These are phyloP conservation scores for Theocolax elegans DNA, from an alignment of 1,140 invertebrate species.

Conservation along the genomic window DNA sequence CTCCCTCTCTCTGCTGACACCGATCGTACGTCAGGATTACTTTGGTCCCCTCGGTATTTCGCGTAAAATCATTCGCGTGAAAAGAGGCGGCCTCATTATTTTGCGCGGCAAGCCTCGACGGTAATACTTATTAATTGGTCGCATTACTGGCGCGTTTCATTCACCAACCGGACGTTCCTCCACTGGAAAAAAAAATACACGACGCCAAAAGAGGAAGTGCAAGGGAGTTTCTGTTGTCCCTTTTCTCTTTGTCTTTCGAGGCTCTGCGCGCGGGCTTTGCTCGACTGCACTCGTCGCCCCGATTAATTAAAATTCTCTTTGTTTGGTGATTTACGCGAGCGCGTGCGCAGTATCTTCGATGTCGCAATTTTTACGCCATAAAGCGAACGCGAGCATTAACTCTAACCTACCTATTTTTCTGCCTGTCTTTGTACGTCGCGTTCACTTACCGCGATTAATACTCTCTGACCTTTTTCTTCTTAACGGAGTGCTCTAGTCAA, in stretches of 20 bases:
- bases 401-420: too few relatives aligned
- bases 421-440: too few relatives aligned
- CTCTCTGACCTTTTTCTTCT: too few relatives aligned
- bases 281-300: conserved; percentile 35
- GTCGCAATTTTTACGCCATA: too few relatives aligned
- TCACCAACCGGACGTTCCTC: not conserved
- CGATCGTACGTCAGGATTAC: conserved; percentile 49
- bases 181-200: conserved; percentile 14
- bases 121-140: conserved; percentile 53
- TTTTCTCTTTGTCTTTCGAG: conserved; percentile 21
- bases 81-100: conserved; percentile 25
- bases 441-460: too few relatives aligned
- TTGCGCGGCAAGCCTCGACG: not conserved
- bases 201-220: not conserved
- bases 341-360: too few relatives aligned
- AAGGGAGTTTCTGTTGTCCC: not conserved
- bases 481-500: too few relatives aligned
- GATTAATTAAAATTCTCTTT: conserved; percentile 42
- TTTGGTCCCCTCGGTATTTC: conserved; percentile 8
- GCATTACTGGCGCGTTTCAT: conserved; percentile 46
- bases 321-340: conserved; percentile 16
- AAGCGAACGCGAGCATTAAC: too few relatives aligned
- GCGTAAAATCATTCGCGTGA: conserved; percentile 39
- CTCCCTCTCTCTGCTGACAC: not conserved
- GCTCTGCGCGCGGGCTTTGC: conserved; percentile 38